Evolutionary conservation across 2,888 invertebrate genomes (phyloP).

Genomic region (Lochmaea crataegi): DNA sequence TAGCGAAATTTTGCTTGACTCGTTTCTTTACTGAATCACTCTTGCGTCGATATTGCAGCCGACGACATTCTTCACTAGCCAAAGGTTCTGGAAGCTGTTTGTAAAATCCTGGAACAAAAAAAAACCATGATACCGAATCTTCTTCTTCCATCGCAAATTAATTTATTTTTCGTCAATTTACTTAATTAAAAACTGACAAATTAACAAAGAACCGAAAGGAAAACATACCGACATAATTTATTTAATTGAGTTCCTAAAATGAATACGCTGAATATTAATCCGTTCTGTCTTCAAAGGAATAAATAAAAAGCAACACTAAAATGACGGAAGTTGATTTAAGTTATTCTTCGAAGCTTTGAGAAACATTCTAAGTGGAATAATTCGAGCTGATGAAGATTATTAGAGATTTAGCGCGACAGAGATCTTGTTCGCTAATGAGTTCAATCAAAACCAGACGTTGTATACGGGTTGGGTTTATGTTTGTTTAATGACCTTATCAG

Average conservation of each 20-base stretch:
- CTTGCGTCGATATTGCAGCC: conserved; percentile 71
- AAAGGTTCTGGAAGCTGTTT: conserved; percentile 72
- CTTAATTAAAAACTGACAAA: too few species aligned
- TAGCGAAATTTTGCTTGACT: conserved; percentile 71
- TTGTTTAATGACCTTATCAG: not conserved
- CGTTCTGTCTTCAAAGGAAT: not conserved
- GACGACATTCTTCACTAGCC: conserved; percentile 69
- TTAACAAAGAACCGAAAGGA: not conserved
- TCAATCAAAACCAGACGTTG: not conserved
- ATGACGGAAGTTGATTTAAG: conserved; percentile 10
- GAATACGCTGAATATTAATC: conserved; percentile 1
- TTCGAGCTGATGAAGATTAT: conserved; percentile 3
- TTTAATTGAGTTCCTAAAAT: conserved; percentile 1
- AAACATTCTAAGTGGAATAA: conserved; percentile 14
- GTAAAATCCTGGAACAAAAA: conserved; percentile 68
- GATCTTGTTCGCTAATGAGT: not conserved
- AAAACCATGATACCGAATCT: too few species aligned
- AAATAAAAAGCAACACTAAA: not conserved
- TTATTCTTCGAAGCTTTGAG: conserved; percentile 18
- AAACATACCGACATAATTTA: not conserved
- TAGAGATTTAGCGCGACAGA: not conserved
- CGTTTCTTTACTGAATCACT: conserved; percentile 71
- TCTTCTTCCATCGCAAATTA: too few species aligned
- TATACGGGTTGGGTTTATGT: not conserved
- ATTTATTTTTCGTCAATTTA: too few species aligned